A percentile compares a stretch with the other conserved stretches of the same genome.
phyloP scores from a whole-genome alignment of 2,113 vertebrate species.

The Columba livia region DNA sequence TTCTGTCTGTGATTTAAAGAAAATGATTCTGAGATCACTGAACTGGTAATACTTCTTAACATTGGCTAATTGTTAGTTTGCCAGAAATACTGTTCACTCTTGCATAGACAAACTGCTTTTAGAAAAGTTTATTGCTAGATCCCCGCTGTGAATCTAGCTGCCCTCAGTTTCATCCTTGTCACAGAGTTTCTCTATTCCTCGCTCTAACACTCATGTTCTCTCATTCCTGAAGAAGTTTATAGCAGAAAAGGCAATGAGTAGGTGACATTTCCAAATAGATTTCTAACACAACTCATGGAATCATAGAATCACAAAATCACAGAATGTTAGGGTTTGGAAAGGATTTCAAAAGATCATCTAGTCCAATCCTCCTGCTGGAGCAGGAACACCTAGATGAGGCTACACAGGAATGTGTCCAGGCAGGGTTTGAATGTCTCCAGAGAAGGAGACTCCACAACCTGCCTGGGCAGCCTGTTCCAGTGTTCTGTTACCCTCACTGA shows the following conservation, averaged over 20 bases:
- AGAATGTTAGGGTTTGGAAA: too few species aligned
- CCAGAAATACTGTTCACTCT: neutral
- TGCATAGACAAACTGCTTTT: neutral
- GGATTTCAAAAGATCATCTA: too few species aligned
- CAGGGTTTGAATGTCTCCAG: too few species aligned
- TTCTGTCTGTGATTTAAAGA: neutral
- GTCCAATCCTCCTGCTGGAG: too few species aligned
- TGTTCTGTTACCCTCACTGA: too few species aligned
- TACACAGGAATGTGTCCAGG: too few species aligned
- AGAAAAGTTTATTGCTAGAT: neutral
- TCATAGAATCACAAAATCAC: too few species aligned
- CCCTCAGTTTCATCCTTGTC: neutral
- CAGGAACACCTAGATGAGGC: too few species aligned
- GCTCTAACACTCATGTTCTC: neutral
- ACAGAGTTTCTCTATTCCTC: neutral
- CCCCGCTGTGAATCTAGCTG: neutral
- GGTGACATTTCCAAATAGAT: neutral
- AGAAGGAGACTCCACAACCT: too few species aligned
- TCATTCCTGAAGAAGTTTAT: neutral
- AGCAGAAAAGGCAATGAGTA: neutral
- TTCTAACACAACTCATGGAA: neutral
- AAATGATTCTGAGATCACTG: neutral
- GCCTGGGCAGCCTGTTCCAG: too few species aligned
- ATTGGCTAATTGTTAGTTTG: neutral
- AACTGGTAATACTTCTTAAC: neutral